Percentiles rank a stretch among this genome's conserved stretches.
Conservation (phyloP, 1,140 invertebrate species). For the Hestina assimilis region DNA sequence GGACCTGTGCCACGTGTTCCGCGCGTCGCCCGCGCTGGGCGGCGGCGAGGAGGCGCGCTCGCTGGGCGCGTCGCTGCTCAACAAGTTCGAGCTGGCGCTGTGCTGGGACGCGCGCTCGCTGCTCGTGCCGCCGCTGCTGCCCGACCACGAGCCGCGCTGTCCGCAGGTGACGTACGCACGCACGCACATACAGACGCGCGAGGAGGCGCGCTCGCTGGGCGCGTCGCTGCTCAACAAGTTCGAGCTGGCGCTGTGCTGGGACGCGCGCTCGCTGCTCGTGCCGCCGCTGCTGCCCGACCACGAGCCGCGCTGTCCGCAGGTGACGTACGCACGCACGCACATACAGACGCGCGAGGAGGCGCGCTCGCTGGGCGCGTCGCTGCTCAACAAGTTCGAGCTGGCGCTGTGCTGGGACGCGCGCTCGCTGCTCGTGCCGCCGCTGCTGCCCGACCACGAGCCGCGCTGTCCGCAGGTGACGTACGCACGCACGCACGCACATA, state of each 20-base stretch:
- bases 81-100: slow-evolving; percentile 98
- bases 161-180: slow-evolving; percentile 61
- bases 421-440: slow-evolving; percentile 93
- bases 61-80: slow-evolving; percentile 94
- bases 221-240: slow-evolving; percentile 96
- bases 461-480: slow-evolving; percentile 32
- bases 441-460: slow-evolving; percentile 81
- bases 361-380: slow-evolving; percentile 90
- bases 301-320: slow-evolving; percentile 37
- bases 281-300: slow-evolving; percentile 88
- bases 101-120: slow-evolving; percentile 97
- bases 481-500: slow-evolving; percentile 83
- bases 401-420: slow-evolving; percentile 97
- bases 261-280: slow-evolving; percentile 93
- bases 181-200: slow-evolving; percentile 87
- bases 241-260: slow-evolving; percentile 98
- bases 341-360: slow-evolving; percentile 91
- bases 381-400: slow-evolving; percentile 98
- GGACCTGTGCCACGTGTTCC: slow-evolving; percentile 96
- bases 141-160: slow-evolving; percentile 22
- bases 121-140: slow-evolving; percentile 94
- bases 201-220: slow-evolving; percentile 91
- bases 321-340: slow-evolving; percentile 78
- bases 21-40: slow-evolving; percentile 91
- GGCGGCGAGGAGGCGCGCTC: slow-evolving; percentile 87